A percentile compares a stretch with the other conserved stretches of the same genome.
These are phyloP conservation scores for Drosophila willistoni DNA, from an alignment of 1,140 invertebrate species.

Conservation along the genomic window DNA sequence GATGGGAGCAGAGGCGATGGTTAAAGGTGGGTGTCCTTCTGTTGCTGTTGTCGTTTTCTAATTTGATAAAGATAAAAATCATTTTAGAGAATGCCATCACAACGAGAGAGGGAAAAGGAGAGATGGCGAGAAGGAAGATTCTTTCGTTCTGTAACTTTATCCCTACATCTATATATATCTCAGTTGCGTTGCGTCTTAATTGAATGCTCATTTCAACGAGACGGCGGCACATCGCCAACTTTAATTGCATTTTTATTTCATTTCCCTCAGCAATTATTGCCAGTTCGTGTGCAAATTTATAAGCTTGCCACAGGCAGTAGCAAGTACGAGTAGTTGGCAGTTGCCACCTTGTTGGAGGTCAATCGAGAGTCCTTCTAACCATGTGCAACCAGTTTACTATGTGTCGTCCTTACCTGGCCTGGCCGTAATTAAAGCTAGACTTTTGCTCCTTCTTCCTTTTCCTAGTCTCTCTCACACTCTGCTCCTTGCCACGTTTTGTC, in stretches of 20 bases:
- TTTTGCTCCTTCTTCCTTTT: slow-evolving; percentile 19
- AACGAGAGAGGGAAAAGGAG: too few species aligned
- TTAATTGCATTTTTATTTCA: slow-evolving; percentile 82
- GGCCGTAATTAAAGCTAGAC: slow-evolving; percentile 72
- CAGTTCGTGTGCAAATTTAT: slow-evolving; percentile 78
- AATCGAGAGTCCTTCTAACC: slow-evolving; percentile 58
- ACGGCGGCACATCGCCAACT: slow-evolving; percentile 52
- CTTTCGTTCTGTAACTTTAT: slow-evolving; percentile 2
- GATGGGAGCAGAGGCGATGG: neutral
- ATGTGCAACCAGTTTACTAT: slow-evolving; percentile 68
- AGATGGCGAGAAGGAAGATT: slow-evolving; percentile 32
- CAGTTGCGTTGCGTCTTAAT: slow-evolving; percentile 56
- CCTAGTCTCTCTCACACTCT: slow-evolving; percentile 3
- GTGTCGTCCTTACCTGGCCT: slow-evolving; percentile 31
- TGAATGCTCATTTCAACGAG: slow-evolving; percentile 75
- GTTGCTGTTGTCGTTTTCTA: slow-evolving; percentile 55
- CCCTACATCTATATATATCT: slow-evolving; percentile 1
- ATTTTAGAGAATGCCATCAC: slow-evolving; percentile 71
- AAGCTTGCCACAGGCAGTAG: slow-evolving; percentile 36
- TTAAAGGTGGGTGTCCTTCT: slow-evolving; percentile 19
- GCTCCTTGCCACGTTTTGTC: slow-evolving; percentile 47
- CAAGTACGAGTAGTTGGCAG: slow-evolving; percentile 26
- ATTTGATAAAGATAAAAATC: slow-evolving; percentile 78
- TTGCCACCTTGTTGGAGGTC: slow-evolving; percentile 62
- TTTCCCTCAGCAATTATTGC: slow-evolving; percentile 76